Conservation (phyloP, 2,113 vertebrate species). For the Cryptoleucopteryx plumbea region DNA sequence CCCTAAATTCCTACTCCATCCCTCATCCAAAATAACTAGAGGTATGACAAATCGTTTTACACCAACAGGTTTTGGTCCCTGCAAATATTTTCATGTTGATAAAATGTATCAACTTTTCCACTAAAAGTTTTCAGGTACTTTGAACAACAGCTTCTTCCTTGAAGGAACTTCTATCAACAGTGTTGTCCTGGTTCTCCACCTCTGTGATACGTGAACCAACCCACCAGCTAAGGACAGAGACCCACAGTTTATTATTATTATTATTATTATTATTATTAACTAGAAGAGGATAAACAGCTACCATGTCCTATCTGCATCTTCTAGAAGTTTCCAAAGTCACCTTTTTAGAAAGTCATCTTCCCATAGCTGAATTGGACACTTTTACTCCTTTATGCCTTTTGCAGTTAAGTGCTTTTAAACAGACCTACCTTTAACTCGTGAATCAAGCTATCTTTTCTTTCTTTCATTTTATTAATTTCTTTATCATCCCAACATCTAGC, state of each 20-base stretch:
- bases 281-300: neutral
- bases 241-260: neutral
- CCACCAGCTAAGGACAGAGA: neutral
- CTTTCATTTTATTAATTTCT: conserved; percentile 80
- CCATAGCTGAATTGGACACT: neutral
- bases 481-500: conserved; percentile 92
- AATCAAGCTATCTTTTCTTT: conserved; percentile 76
- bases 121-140: neutral
- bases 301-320: neutral
- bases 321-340: neutral
- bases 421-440: conserved; percentile 82
- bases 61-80: neutral
- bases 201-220: neutral
- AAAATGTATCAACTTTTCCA: neutral
- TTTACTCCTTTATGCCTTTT: neutral
- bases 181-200: neutral
- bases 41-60: neutral
- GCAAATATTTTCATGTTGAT: neutral
- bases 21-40: neutral
- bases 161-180: neutral
- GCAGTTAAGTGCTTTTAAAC: neutral
- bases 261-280: neutral
- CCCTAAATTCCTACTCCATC: neutral
- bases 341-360: neutral
- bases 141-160: neutral